Evolutionary conservation across 2,797 vertebrate genomes (phyloP).

Genomic region (Sarcophilus harrisii): DNA sequence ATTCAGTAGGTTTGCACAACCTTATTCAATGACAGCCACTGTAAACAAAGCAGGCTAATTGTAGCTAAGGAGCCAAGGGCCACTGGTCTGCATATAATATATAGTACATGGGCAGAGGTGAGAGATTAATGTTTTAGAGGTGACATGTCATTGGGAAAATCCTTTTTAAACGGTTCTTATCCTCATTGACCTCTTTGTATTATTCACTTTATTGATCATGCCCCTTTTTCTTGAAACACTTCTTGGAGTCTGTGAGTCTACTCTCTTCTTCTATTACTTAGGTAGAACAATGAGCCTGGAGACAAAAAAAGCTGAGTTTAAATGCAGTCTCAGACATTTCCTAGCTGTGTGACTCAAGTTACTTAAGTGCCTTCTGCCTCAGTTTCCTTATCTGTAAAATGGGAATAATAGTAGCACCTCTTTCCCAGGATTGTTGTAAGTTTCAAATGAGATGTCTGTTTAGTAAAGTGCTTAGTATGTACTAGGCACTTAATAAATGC

Average conservation of each 20-base stretch:
- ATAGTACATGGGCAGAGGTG: background rate
- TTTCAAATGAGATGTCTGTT: background rate
- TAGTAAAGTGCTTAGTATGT: background rate
- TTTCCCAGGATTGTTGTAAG: background rate
- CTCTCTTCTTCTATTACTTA: background rate
- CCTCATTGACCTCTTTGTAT: background rate
- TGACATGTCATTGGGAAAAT: background rate
- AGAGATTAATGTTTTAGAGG: background rate
- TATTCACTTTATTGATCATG: background rate
- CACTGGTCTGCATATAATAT: background rate
- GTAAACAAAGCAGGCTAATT: background rate
- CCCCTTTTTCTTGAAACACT: background rate
- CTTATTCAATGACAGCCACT: background rate
- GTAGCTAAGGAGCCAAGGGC: background rate
- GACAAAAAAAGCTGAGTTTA: background rate
- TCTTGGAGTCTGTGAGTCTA: background rate
- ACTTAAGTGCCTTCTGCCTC: background rate
- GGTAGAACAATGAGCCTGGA: background rate
- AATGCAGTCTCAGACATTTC: background rate
- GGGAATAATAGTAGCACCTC: background rate
- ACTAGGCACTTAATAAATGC: background rate
- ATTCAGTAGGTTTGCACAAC: background rate
- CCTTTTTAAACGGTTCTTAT: background rate
- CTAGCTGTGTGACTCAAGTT: background rate
- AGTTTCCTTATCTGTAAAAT: background rate